A percentile compares a stretch with the other conserved stretches of the same genome.
Conservation (phyloP, 2,888 invertebrate species). For the Diarsia dahlii region DNA sequence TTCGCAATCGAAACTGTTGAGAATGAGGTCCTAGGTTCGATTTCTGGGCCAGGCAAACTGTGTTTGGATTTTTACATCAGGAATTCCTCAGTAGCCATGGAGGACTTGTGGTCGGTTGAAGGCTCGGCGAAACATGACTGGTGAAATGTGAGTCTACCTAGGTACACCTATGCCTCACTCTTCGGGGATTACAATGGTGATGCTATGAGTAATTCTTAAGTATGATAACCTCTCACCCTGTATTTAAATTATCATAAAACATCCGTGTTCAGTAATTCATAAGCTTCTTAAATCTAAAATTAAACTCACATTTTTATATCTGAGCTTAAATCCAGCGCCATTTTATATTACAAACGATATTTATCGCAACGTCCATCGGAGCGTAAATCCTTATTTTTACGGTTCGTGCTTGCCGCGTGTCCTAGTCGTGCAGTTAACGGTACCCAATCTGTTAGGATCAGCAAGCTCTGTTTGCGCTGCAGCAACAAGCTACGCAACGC, state of each 20-base stretch:
- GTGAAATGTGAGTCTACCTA: background rate
- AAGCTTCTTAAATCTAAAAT: background rate
- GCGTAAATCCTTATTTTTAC: constrained; percentile 50
- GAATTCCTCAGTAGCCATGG: no score
- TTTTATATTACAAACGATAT: constrained; percentile 33
- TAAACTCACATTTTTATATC: background rate
- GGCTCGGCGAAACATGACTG: no score
- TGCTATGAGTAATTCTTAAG: background rate
- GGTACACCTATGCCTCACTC: background rate
- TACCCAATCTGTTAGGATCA: constrained; percentile 36
- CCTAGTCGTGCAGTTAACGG: constrained; percentile 24
- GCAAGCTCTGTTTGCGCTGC: constrained; percentile 12
- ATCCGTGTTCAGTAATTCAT: background rate
- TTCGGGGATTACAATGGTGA: background rate
- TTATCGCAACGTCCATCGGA: background rate
- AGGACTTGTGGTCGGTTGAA: no score
- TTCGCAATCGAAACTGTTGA: no score
- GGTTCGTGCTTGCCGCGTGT: constrained; percentile 26
- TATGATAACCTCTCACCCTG: background rate
- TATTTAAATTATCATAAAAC: background rate
- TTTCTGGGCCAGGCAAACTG: no score
- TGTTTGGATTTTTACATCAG: no score
- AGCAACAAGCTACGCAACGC: constrained; percentile 10
- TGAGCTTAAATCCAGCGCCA: background rate
- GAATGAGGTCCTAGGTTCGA: no score